These are phyloP conservation scores for Lemur catta DNA, from an alignment of 2,797 vertebrate species.

Conservation along the genomic window DNA sequence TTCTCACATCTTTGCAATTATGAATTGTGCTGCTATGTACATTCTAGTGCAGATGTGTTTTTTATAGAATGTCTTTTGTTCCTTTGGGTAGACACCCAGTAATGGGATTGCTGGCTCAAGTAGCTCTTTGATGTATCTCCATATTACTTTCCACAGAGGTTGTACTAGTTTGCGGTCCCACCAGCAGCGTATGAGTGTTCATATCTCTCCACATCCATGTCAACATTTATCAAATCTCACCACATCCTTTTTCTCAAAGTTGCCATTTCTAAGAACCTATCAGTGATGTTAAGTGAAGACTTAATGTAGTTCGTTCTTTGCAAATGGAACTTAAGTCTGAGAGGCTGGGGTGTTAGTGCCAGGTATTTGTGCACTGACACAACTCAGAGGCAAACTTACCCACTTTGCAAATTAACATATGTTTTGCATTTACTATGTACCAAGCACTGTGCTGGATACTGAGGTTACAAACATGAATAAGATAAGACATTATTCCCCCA, in stretches of 20 bases:
- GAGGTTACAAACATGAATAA: not conserved
- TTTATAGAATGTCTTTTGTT: too few relatives aligned
- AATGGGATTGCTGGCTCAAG: too few relatives aligned
- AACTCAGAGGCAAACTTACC: not conserved
- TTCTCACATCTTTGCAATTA: too few relatives aligned
- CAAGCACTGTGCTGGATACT: not conserved
- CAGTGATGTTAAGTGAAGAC: not conserved
- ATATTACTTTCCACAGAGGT: too few relatives aligned
- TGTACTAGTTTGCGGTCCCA: too few relatives aligned
- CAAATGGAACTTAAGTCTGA: not conserved
- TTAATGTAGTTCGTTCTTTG: not conserved
- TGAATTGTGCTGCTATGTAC: too few relatives aligned
- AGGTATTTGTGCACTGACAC: not conserved
- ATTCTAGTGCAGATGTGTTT: too few relatives aligned
- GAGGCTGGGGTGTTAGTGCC: not conserved
- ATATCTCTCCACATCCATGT: too few relatives aligned
- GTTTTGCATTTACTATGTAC: not conserved
- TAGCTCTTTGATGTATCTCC: too few relatives aligned
- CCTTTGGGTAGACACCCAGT: too few relatives aligned
- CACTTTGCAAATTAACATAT: not conserved
- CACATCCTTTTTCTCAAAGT: not conserved
- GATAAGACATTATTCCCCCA: not conserved
- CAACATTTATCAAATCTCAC: too few relatives aligned
- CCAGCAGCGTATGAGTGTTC: too few relatives aligned
- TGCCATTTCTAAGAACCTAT: not conserved